Base-by-base conservation (phyloP, 2,797 vertebrate species). In the Leucoraja ocellata region DNA sequence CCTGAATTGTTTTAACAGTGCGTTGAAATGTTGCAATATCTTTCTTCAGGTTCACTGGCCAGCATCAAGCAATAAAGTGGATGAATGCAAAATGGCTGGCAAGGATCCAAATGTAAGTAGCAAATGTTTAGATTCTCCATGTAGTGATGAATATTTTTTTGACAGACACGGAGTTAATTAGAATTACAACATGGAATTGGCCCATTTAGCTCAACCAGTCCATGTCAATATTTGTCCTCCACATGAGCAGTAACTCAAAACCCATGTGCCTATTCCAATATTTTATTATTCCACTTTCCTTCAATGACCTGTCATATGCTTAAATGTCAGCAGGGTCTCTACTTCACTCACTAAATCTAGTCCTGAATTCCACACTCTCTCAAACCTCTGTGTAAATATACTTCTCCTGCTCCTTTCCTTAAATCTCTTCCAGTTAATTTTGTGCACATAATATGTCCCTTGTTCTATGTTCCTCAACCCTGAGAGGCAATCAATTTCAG, bases 21-120 rank as follows among this genome's bases (percentile, higher is more conserved):
- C 54, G 36, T 25, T 74, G 46, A 92, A 76, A 13, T n/a, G 8
- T 39, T 76, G 36, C 46, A 71, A 74, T 92, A 74, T 94, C 76
- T 84, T 78, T 94, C 94, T 93, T 54, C 95, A 99, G 99, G 97
- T 99, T 95, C 98, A 98, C 95, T 99, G 99, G 98, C 98, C 99
- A 18, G 98, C 99, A 0, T 99, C 98, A 93, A 94, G 96, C 94
- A 97, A 96, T 95, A 99, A 99, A 96, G 97, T 99, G 93, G 98
- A 99, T 93, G 98, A 99, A 95, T 99, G 99, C 96, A 99, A 99
- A 97, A 98, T 99, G 98, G 99, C 99, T 96, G 98, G 99, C 94
- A 99, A 99, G 95, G 98, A 99, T 96, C 98, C 99, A 78, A 99
- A 97, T 58, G 99, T 99, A 96, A 98, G 98, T 95, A 94, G 71